A percentile compares a stretch with the other conserved stretches of the same genome.
Evolutionary conservation across 2,888 invertebrate genomes (phyloP).

Genomic region (Sturmia bella): DNA sequence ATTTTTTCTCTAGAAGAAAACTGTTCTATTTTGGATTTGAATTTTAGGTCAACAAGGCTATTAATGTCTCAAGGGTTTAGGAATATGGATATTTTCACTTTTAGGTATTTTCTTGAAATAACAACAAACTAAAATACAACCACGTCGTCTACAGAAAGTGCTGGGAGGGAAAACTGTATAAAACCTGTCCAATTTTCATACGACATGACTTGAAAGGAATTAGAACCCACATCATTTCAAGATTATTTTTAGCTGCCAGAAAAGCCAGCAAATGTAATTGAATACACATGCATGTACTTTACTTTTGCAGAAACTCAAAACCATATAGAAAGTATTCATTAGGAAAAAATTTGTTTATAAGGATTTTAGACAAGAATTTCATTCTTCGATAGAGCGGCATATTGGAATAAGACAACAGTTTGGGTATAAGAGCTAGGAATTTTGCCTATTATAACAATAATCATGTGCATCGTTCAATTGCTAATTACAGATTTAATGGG

Average conservation of each 20-base stretch:
- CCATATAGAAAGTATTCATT: background rate
- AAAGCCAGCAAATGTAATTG: slow-evolving; percentile 5
- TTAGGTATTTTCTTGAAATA: slow-evolving; percentile 11
- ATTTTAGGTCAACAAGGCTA: slow-evolving; percentile 68
- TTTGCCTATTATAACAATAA: too few species aligned
- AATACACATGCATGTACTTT: background rate
- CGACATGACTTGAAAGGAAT: background rate
- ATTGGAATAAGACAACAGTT: too few species aligned
- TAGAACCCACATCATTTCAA: slow-evolving; percentile 25
- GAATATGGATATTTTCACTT: slow-evolving; percentile 63
- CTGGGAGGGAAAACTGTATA: slow-evolving; percentile 5
- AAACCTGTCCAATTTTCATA: slow-evolving; percentile 19
- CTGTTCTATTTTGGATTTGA: slow-evolving; percentile 23
- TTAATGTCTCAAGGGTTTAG: slow-evolving; percentile 67
- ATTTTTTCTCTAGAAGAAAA: background rate
- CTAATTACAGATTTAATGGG: too few species aligned
- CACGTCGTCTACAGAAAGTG: background rate
- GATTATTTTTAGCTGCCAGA: background rate
- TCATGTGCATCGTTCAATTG: too few species aligned
- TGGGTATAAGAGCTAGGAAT: too few species aligned
- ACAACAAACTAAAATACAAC: slow-evolving; percentile 1
- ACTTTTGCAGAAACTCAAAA: background rate
- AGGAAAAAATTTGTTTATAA: too few species aligned
- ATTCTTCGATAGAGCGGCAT: background rate
- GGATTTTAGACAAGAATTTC: background rate